Conservation (phyloP, 2,113 vertebrate species). For the Albula goreensis region DNA sequence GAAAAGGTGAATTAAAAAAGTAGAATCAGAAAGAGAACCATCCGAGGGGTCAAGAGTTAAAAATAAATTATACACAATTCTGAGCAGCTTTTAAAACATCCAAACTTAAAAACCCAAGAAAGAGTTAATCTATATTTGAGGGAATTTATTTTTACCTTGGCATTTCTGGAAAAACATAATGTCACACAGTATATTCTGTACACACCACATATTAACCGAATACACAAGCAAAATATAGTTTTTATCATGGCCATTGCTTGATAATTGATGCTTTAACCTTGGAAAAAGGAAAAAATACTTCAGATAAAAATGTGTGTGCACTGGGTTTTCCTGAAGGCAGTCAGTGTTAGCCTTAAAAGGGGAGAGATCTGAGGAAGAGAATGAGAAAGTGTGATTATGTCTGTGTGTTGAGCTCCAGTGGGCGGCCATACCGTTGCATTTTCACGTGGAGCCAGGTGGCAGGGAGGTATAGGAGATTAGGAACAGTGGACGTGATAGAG, state of each 20-base stretch:
- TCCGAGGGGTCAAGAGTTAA: background rate
- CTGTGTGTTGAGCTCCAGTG: background rate
- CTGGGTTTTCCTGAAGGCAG: constrained; percentile 5
- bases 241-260: no score
- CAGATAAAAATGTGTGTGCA: background rate
- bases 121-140: no score
- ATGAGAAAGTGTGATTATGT: background rate
- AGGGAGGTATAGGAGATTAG: background rate
- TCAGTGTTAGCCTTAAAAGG: background rate
- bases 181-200: no score
- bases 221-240: no score
- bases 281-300: background rate
- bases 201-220: no score
- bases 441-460: background rate
- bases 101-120: background rate
- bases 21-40: background rate
- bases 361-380: background rate
- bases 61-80: background rate
- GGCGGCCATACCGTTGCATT: background rate
- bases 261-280: no score
- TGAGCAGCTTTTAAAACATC: background rate
- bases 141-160: no score
- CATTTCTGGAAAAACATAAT: no score
- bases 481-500: background rate
- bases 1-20: background rate